Evolutionary conservation across 2,113 vertebrate genomes (phyloP).

Genomic region (Australoheros scitulus): DNA sequence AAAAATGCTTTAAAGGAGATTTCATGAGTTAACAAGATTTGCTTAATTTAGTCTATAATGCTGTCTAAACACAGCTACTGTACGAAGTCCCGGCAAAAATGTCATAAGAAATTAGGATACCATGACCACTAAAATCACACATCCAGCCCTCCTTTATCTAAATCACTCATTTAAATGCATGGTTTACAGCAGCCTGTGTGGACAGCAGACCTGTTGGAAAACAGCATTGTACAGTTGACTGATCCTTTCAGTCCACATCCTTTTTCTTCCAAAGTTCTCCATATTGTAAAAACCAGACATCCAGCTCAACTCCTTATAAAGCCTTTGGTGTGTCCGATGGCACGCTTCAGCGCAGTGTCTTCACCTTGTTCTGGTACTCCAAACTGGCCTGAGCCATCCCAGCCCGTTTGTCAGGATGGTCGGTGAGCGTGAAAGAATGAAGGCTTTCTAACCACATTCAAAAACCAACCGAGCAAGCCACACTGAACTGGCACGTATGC

Average conservation of each 20-base stretch:
- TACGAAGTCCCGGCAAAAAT: neutral
- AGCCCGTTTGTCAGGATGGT: neutral
- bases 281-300: neutral
- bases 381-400: neutral
- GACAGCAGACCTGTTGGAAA: neutral
- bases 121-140: neutral
- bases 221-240: neutral
- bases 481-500: neutral
- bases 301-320: neutral
- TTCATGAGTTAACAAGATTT: neutral
- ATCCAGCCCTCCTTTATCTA: neutral
- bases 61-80: neutral
- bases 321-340: neutral
- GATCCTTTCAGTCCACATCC: neutral
- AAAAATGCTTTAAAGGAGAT: neutral
- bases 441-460: neutral
- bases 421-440: neutral
- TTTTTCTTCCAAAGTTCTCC: neutral
- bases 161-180: neutral
- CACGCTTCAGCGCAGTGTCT: neutral
- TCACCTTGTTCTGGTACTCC: neutral
- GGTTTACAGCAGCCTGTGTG: neutral
- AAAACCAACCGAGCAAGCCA: neutral
- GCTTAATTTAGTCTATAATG: neutral
- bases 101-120: neutral